Evolutionary conservation across 2,797 vertebrate species (phyloP).

Genomic region (Pangasius krempfi): DNA sequence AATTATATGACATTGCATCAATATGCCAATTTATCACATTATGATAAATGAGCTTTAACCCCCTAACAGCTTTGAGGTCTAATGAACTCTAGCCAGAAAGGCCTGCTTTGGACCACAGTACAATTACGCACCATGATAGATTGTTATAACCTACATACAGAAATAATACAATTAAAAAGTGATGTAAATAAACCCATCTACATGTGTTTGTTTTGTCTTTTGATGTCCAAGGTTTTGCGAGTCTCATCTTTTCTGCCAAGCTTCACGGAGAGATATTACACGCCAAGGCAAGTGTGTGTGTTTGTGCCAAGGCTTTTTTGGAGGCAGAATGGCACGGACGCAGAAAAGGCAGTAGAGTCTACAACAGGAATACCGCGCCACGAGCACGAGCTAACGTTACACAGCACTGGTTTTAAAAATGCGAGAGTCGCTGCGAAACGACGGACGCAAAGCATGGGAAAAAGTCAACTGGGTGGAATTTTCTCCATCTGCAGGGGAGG

Average conservation of each 20-base stretch:
- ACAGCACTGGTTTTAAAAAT: neutral
- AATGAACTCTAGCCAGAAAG: neutral
- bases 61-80: slow-evolving; percentile 10
- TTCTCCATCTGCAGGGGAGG: slow-evolving; percentile 35
- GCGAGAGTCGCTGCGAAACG: neutral
- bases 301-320: slow-evolving; percentile 57
- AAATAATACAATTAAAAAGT: neutral
- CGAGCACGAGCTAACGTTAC: neutral
- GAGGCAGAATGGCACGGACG: slow-evolving; percentile 49
- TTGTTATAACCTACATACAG: neutral
- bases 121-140: neutral
- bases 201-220: neutral
- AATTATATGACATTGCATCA: slow-evolving; percentile 22
- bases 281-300: slow-evolving; percentile 48
- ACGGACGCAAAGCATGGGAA: neutral
- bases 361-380: neutral
- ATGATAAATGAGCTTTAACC: slow-evolving; percentile 28
- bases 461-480: slow-evolving; percentile 27
- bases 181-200: neutral
- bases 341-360: slow-evolving; percentile 40
- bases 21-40: slow-evolving; percentile 34
- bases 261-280: slow-evolving; percentile 57
- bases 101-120: neutral
- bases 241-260: slow-evolving; percentile 61
- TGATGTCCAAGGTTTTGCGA: neutral